phyloP scores from a whole-genome alignment of 2,113 vertebrate genomes.

The Daboia siamensis region DNA sequence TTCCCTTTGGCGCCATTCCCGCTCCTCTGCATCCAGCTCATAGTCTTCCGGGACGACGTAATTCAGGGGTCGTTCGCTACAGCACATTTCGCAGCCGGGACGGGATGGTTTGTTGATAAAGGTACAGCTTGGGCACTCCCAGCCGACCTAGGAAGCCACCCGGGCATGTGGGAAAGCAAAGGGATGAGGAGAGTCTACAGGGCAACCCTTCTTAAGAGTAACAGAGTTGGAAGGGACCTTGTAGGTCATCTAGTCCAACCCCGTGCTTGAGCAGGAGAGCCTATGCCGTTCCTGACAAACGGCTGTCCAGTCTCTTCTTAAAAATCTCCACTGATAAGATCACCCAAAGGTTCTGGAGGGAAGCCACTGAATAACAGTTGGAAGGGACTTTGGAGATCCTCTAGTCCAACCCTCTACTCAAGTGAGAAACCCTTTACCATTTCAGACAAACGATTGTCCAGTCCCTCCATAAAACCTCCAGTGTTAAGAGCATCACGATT shows the following conservation, averaged over 20 bases:
- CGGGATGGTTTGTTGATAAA: slow-evolving; percentile 82
- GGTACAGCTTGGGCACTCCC: slow-evolving; percentile 77
- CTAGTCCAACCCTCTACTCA: too few relatives aligned
- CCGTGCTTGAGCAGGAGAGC: too few relatives aligned
- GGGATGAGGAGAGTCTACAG: accelerated
- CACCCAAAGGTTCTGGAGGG: too few relatives aligned
- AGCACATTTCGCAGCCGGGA: slow-evolving; percentile 84
- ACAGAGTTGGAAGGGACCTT: background rate
- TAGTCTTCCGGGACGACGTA: slow-evolving; percentile 76
- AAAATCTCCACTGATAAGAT: too few relatives aligned
- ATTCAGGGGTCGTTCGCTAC: slow-evolving; percentile 63
- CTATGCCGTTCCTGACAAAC: too few relatives aligned
- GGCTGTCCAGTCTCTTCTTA: too few relatives aligned
- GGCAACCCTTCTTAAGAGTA: background rate
- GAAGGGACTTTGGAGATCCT: too few relatives aligned
- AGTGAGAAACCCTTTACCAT: too few relatives aligned
- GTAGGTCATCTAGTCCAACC: background rate
- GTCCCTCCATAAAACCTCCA: too few relatives aligned
- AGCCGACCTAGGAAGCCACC: slow-evolving; percentile 67
- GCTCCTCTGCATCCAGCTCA: slow-evolving; percentile 73
- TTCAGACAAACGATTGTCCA: too few relatives aligned
- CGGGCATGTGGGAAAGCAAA: background rate
- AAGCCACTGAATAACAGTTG: too few relatives aligned
- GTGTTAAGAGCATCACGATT: too few relatives aligned
- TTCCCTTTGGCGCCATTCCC: slow-evolving; percentile 67